Evolutionary conservation across 2,113 vertebrate genomes (phyloP).

Genomic region (Macaca nemestrina): DNA sequence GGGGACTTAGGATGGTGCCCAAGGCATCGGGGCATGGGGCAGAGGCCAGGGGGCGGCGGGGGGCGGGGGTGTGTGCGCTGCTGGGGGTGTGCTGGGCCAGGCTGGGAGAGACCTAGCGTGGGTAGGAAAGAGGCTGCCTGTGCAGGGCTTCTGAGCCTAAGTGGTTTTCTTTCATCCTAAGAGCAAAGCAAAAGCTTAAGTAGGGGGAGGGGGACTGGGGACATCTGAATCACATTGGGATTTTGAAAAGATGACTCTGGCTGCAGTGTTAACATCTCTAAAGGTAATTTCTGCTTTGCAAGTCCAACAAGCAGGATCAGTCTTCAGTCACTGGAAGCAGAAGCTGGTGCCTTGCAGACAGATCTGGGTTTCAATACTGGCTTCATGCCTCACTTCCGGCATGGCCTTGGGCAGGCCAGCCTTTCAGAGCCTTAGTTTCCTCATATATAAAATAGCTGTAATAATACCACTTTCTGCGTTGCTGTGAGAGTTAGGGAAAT

Average conservation of each 20-base stretch:
- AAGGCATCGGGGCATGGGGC: background rate
- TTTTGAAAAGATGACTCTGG: background rate
- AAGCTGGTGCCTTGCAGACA: background rate
- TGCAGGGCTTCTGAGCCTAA: background rate
- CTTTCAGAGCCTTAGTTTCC: background rate
- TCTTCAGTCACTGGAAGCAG: background rate
- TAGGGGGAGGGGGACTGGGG: background rate
- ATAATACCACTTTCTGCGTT: background rate
- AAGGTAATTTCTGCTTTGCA: background rate
- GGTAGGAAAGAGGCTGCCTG: background rate
- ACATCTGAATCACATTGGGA: background rate
- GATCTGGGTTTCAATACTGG: background rate
- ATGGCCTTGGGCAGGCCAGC: background rate
- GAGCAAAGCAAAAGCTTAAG: background rate
- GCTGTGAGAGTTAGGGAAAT: background rate
- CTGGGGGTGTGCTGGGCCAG: background rate
- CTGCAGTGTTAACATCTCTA: background rate
- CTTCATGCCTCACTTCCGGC: background rate
- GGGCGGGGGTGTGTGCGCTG: too few relatives aligned
- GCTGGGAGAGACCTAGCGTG: fast-evolving
- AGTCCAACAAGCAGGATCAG: background rate
- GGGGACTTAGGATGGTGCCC: background rate
- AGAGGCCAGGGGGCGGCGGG: too few relatives aligned
- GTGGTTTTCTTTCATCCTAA: background rate
- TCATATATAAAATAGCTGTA: background rate